Conservation (phyloP, 2,797 vertebrate genomes). For the Pseudochirops cupreus region DNA sequence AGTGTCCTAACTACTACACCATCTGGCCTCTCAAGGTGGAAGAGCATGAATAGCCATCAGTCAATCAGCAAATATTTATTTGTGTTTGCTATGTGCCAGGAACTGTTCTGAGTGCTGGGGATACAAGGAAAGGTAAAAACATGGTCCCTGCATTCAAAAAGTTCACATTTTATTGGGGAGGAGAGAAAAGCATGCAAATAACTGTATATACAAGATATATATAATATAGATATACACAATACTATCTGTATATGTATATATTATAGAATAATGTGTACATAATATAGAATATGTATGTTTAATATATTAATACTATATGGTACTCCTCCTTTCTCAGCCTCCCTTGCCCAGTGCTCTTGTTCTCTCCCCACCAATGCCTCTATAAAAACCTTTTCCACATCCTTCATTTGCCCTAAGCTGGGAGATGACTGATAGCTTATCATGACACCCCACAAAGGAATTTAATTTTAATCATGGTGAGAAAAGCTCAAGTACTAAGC, state of each 20-base stretch:
- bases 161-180: background rate
- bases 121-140: background rate
- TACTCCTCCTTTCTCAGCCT: background rate
- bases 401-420: background rate
- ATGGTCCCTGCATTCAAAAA: background rate
- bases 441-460: background rate
- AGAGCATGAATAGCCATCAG: background rate
- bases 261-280: no score
- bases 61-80: background rate
- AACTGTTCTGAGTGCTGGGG: background rate
- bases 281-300: background rate
- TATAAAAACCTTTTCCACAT: background rate
- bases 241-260: background rate
- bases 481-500: background rate
- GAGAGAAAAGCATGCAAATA: background rate
- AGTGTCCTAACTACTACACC: background rate
- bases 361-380: background rate
- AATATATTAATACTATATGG: background rate
- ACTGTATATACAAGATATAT: background rate
- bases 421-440: background rate
- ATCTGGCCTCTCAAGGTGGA: background rate
- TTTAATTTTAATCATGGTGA: background rate
- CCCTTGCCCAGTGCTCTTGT: background rate
- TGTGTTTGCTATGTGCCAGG: background rate
- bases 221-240: background rate